These are phyloP conservation scores for Notothenia coriiceps DNA, from an alignment of 2,113 vertebrate species.

Conservation along the genomic window DNA sequence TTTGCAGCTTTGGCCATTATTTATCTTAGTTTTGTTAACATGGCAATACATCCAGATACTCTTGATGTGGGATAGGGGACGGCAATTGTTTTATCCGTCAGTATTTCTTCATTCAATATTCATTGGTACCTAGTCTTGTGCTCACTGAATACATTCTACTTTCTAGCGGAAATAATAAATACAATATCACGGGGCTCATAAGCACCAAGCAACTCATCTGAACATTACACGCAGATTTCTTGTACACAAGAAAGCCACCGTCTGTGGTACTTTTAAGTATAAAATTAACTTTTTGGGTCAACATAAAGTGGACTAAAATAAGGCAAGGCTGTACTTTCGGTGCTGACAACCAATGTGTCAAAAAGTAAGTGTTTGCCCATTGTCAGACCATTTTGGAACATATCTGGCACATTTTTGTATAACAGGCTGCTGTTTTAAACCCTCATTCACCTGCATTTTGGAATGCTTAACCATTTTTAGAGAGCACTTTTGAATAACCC, in stretches of 20 bases:
- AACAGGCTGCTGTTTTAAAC: not conserved
- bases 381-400: not conserved
- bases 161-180: not conserved
- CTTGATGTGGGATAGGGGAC: not conserved
- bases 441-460: not conserved
- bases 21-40: conserved; percentile 7
- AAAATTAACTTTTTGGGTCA: not conserved
- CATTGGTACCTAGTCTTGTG: not conserved
- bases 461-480: not conserved
- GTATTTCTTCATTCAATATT: not conserved
- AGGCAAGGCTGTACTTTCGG: no score
- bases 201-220: not conserved
- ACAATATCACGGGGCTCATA: not conserved
- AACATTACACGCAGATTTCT: not conserved
- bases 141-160: not conserved
- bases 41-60: not conserved
- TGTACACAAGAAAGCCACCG: not conserved
- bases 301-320: no score
- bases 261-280: not conserved
- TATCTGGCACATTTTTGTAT: not conserved
- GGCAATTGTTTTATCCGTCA: not conserved
- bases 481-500: not conserved
- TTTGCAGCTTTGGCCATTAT: conserved; percentile 17
- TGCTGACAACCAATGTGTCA: not conserved
- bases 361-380: not conserved